Evolutionary conservation across 2,113 vertebrate species (phyloP), one percentile per base, ranked within the genome.

Genomic region (Chelonoidis abingdonii): DNA sequence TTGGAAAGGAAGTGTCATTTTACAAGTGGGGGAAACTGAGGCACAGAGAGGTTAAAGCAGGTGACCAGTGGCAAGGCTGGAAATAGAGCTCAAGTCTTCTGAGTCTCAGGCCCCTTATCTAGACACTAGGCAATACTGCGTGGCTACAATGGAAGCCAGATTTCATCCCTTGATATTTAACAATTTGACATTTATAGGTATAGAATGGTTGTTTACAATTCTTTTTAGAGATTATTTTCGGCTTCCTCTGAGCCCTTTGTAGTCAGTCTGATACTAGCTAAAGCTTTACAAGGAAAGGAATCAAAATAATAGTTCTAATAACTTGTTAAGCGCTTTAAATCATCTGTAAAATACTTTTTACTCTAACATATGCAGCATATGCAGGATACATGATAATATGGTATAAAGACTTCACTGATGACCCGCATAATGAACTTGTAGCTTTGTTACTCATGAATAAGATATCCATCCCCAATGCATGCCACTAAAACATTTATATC

Each of bases 401-500:
- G 83, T 93, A 62, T 49, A 96, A 96, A 79, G 90, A 93, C 95
- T 97, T 97, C 96, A 91, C 91, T 89, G 91, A 94, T 96, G 97
- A 93, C 96, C 96, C 88, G 96, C 87, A 84, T 90, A 95, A 96
- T 92, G 97, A 89, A 95, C 56, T 96, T 94, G 93, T 96, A 95
- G 96, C 80, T 97, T 96, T 97, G 86, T 93, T 87, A 88, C 87
- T 97, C 59, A 90, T 97, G 96, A 97, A 98, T 97, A 96, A 98
- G 97, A 79, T 94, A 98, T 94, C 84, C 87, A 93, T 92, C 85
- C 91, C 87, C 88, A 90, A 62, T 69, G 95, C 90, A 83, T 97
- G 94, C 90, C 97, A 97, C 96, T 97, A 95, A 97, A 98, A 97
- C 96, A 96, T 97, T 97, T 96, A 97, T 97, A 97, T 88, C 81